Conservation (phyloP, 2,113 vertebrate species). For the Desmodus rotundus region DNA sequence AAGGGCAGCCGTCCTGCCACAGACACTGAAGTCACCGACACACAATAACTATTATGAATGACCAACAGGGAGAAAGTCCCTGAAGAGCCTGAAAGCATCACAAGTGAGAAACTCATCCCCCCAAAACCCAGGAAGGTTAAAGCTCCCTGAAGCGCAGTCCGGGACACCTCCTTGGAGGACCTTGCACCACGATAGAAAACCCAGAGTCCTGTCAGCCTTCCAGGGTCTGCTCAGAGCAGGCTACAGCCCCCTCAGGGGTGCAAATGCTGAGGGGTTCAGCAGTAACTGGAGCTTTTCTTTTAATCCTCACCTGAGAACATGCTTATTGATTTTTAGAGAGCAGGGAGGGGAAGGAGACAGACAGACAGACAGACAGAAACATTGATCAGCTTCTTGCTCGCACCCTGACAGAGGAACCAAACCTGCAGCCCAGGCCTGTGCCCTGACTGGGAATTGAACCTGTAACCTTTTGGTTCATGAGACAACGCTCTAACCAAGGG, state of each 20-base stretch:
- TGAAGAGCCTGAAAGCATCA: neutral
- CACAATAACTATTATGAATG: neutral
- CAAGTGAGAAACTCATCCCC: neutral
- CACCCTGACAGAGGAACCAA: too few relatives aligned
- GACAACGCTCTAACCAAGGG: too few relatives aligned
- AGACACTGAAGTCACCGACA: neutral
- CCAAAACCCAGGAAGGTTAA: neutral
- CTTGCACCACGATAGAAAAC: neutral
- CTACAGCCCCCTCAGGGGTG: fast-evolving
- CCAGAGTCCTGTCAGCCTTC: neutral
- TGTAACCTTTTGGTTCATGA: too few relatives aligned
- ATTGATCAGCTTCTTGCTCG: too few relatives aligned
- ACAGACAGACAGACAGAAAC: too few relatives aligned
- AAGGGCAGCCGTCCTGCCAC: neutral
- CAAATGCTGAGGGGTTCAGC: too few relatives aligned
- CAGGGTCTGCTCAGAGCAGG: neutral
- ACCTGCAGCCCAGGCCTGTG: too few relatives aligned
- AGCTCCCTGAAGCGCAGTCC: neutral
- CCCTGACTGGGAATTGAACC: too few relatives aligned
- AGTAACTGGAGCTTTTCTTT: neutral
- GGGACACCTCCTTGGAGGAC: neutral
- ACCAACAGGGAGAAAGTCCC: neutral
- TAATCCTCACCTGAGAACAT: too few relatives aligned
- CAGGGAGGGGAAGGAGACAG: too few relatives aligned
- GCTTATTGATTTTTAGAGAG: too few relatives aligned